phyloP scores from a whole-genome alignment of 2,888 invertebrate genomes.

The Polietes domitor region DNA sequence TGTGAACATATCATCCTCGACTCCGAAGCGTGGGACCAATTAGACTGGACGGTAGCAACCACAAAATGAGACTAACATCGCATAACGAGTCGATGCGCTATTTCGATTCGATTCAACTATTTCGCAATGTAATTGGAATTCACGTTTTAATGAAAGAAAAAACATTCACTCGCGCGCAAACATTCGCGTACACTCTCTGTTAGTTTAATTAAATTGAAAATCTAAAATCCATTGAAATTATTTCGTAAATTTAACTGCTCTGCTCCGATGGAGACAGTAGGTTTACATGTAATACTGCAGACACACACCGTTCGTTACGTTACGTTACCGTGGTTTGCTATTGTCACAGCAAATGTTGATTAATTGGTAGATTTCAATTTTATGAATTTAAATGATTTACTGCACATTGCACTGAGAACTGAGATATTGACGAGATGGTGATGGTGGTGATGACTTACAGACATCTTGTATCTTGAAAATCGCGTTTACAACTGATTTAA shows the following conservation, averaged over 20 bases:
- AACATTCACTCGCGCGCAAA: too few relatives aligned
- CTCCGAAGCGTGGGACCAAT: slow-evolving; percentile 58
- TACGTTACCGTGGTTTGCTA: background rate
- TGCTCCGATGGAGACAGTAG: too few relatives aligned
- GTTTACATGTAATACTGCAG: background rate
- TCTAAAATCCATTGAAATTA: slow-evolving; percentile 16
- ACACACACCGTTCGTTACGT: background rate
- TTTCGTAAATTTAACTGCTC: slow-evolving; percentile 17
- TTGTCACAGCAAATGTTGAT: background rate
- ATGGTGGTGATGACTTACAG: slow-evolving; percentile 27
- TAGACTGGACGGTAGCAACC: too few relatives aligned
- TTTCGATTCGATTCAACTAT: slow-evolving; percentile 50
- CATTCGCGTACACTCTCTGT: background rate
- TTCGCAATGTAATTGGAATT: slow-evolving; percentile 39
- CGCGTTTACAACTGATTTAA: slow-evolving; percentile 66
- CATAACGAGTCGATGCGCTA: background rate
- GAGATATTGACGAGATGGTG: background rate
- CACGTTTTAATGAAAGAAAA: background rate
- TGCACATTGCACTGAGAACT: slow-evolving; percentile 30
- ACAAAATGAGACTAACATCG: too few relatives aligned
- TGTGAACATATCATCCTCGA: slow-evolving; percentile 42
- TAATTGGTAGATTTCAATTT: slow-evolving; percentile 55
- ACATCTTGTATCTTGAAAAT: slow-evolving; percentile 63
- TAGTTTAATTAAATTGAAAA: slow-evolving; percentile 4
- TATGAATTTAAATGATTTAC: slow-evolving; percentile 52